Evolutionary conservation across 2,888 invertebrate genomes (phyloP), one percentile per base, ranked within the genome.

Genomic region (Meandrusa payeni): DNA sequence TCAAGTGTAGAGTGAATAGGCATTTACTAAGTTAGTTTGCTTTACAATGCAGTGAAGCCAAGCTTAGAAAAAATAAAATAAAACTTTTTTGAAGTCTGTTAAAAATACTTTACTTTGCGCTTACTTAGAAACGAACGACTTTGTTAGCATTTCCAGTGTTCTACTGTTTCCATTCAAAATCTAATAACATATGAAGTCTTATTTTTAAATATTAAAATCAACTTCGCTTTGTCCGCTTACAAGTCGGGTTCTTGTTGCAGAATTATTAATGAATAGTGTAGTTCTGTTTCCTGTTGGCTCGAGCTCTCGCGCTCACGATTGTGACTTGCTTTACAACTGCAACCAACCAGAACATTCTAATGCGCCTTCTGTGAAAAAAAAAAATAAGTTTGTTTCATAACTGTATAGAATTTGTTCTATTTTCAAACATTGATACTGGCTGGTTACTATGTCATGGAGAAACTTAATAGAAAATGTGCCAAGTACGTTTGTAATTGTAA

Each of bases 241-340:
- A 17, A 19, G 17, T 31, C 2, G 23, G 15, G 31, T 17, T 31
- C 31, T 40, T 31, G 39, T 29, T 13, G 33, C 26, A 28, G 33
- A 34, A 41, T 34, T 41, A 34, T 27, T 34, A 41, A 34, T 41
- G 41, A 28, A 28, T 10, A 28, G 27, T 13, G 33, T 27, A 41
- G 41, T 41, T 22, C 27, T 33, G 33, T 20, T 41, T 36, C 36
- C 33, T 19, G 33, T 34, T 41, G 7, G 33, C 33, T 9, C 27
- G 27, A 24, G 15, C 29, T 34, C 29, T 12, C 17, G 27, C 31
- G 17, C 10, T 10, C 23, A 5, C 28, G 3, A 17, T 42, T 36
- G 24, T 42, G 17, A 42, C 29, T 13, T 24, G 23, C 29, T 36
- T 42, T 36, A 36, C 27, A 41, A 34, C 27, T 27, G 13, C 15